Conservation (phyloP, 2,113 vertebrate species). For the Zosterops pallidus region DNA sequence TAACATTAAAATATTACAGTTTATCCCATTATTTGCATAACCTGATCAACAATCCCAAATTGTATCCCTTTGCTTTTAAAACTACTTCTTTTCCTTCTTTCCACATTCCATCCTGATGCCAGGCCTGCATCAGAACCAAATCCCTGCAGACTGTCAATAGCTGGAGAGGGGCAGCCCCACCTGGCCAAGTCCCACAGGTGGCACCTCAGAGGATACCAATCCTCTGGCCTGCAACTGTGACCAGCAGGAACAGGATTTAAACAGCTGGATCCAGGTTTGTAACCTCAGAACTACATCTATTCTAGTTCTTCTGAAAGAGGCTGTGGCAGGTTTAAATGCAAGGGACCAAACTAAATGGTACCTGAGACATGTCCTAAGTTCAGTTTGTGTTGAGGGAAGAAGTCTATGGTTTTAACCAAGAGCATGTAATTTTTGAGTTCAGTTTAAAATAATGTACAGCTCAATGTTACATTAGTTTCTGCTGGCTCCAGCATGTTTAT, state of each 20-base stretch:
- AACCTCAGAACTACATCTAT: background rate
- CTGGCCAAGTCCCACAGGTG: accelerated
- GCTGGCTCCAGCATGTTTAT: background rate
- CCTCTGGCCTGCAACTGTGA: background rate
- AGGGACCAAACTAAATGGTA: background rate
- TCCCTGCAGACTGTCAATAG: background rate
- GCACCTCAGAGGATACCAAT: background rate
- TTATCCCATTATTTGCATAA: background rate
- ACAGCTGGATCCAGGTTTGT: background rate
- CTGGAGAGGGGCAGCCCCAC: background rate
- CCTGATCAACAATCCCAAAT: background rate
- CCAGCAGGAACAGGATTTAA: background rate
- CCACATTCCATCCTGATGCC: background rate
- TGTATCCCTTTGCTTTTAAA: background rate
- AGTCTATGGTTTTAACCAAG: background rate
- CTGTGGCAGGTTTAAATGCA: background rate
- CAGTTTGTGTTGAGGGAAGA: background rate
- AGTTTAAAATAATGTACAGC: background rate
- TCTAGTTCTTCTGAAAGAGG: background rate
- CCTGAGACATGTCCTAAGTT: background rate
- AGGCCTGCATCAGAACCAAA: background rate
- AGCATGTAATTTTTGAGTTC: accelerated
- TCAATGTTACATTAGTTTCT: background rate
- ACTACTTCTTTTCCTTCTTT: background rate
- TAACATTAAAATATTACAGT: background rate